Evolutionary conservation across 2,797 vertebrate species (phyloP), one percentile per base, ranked within the genome.

Genomic region (Ctenopoma multispine): DNA sequence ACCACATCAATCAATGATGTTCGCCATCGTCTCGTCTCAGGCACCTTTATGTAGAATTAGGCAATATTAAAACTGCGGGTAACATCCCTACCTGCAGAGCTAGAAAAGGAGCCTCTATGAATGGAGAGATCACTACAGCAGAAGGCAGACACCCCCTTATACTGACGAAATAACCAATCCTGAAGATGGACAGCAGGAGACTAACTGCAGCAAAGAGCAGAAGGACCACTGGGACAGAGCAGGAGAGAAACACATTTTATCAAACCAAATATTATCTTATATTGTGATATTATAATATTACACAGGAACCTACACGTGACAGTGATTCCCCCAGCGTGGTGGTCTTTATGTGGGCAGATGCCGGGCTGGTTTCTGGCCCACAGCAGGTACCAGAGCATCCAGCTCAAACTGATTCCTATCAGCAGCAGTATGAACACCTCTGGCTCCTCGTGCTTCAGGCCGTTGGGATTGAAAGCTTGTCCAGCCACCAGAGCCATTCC

Each of bases 401-500:
- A 98, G 46, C 75, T 66, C 43, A 96, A n/a, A 3, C 94, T 90
- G 58, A 93, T 14, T 6, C 72, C 81, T 92, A 96, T 95, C 63
- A 97, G 92, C 31, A 93, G 58, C 55, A 95, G 89, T 23, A 97
- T 51, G 66, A 95, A 93, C 73, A 95, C 74, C 90, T 92, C 90
- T 1, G 95, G 92, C 0, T 96, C 94, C 0, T 87, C 87, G 74
- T 94, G 79, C 0, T 87, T 93, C 78, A 96, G 79, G 5, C 91
- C 87, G 20, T 83, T 63, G 0, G 86, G 82, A 89, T 96, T 96
- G 65, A 96, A 93, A 4, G 94, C 90, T 79, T 94, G 87, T 0
- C 95, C 96, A 4, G 92, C 92, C 83, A 96, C 74, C 87, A 98
- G 92, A 18, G 96, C 96, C 0, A 93, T 88, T 1, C 97, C 97